Evolutionary conservation across 2,797 vertebrate species (phyloP).

Genomic region (Oreochromis mossambicus): DNA sequence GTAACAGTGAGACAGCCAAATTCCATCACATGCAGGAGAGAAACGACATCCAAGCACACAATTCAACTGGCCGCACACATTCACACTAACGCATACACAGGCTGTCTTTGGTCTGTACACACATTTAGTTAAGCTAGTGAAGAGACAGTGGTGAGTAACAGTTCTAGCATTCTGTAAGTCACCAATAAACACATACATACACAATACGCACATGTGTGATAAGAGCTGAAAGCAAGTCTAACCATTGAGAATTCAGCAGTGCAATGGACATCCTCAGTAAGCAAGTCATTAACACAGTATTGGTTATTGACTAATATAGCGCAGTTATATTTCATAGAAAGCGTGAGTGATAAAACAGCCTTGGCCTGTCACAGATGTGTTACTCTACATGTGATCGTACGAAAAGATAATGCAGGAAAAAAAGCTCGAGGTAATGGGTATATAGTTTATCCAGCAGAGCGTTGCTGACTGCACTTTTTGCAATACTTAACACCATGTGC

Average conservation of each 20-base stretch:
- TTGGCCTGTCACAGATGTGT: neutral
- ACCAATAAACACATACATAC: neutral
- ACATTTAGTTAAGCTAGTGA: neutral
- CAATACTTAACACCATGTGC: neutral
- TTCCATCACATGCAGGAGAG: conserved; percentile 54
- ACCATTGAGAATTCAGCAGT: neutral
- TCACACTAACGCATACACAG: neutral
- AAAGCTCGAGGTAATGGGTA: neutral
- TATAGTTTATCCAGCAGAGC: neutral
- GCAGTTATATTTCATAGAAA: neutral
- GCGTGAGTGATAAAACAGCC: neutral
- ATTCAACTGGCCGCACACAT: neutral
- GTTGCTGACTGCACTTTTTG: neutral
- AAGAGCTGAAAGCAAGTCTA: neutral
- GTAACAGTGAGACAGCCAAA: conserved; percentile 73
- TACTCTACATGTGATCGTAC: neutral
- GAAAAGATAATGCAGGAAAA: accelerated
- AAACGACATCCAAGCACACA: conserved; percentile 32
- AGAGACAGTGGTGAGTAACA: conserved; percentile 1
- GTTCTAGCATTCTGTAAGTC: conserved; percentile 39
- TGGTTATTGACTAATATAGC: neutral
- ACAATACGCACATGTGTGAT: accelerated
- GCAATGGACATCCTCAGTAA: neutral
- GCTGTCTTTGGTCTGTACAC: neutral
- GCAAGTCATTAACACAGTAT: neutral